These are phyloP conservation scores for Periparus ater DNA, from an alignment of 2,797 vertebrate species.

Conservation along the genomic window DNA sequence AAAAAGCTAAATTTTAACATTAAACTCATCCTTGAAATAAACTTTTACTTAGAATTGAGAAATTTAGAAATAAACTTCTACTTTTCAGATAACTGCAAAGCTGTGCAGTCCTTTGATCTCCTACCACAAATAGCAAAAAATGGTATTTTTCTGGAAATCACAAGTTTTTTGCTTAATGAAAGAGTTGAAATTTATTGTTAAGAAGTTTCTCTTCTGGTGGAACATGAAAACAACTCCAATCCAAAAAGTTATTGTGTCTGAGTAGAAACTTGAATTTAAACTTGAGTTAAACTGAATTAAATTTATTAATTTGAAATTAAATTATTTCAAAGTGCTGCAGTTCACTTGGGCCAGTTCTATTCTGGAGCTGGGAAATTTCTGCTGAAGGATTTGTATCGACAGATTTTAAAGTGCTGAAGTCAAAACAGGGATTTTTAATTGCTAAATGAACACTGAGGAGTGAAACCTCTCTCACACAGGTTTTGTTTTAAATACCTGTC, in stretches of 20 bases:
- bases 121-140: neutral
- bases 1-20: neutral
- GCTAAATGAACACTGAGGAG: neutral
- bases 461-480: neutral
- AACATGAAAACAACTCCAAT: neutral
- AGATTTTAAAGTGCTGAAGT: neutral
- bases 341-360: neutral
- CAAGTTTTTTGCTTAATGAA: neutral
- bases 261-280: neutral
- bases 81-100: neutral
- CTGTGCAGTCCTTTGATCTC: neutral
- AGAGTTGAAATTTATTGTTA: neutral
- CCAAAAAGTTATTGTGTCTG: neutral
- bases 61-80: neutral
- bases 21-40: neutral
- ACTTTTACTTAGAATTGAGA: neutral
- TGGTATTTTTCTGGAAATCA: neutral
- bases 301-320: no score
- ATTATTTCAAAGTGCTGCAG: accelerated
- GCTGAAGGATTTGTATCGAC: neutral
- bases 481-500: neutral
- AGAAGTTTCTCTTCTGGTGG: neutral
- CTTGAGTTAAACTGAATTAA: neutral
- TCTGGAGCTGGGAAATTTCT: no score
- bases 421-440: neutral